Conservation (phyloP, 2,888 invertebrate genomes). For the Sarcophaga rosellei region DNA sequence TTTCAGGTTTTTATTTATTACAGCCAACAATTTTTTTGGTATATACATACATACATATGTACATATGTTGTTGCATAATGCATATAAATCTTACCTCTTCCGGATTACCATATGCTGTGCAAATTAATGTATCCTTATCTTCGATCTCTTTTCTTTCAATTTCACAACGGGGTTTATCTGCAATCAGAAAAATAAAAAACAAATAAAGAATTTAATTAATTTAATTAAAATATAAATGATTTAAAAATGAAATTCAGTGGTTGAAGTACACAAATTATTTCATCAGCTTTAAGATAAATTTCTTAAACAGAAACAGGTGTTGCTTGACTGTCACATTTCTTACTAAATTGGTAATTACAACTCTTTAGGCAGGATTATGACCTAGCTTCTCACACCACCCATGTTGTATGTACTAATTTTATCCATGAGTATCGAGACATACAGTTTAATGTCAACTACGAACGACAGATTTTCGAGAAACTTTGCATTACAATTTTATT, state of each 20-base stretch:
- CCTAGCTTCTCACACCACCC: no score
- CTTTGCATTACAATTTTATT: no score
- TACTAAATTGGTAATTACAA: no score
- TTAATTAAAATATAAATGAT: background rate
- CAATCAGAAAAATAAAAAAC: slow-evolving; percentile 70
- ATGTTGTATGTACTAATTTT: no score
- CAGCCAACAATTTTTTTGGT: background rate
- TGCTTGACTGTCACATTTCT: no score
- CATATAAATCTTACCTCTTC: slow-evolving; percentile 77
- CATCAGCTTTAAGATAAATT: no score
- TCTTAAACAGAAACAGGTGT: no score
- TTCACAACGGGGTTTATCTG: slow-evolving; percentile 92
- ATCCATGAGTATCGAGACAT: no score
- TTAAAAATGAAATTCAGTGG: background rate
- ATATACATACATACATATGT: background rate
- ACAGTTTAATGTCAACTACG: no score
- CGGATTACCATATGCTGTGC: slow-evolving; percentile 92
- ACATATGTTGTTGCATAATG: slow-evolving; percentile 20
- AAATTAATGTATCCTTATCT: slow-evolving; percentile 89
- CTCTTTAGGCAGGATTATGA: no score
- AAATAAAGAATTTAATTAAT: background rate
- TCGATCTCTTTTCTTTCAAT: slow-evolving; percentile 88
- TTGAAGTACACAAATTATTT: no score
- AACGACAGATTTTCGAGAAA: no score
- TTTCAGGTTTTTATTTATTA: slow-evolving; percentile 1